Evolutionary conservation across 2,113 vertebrate species (phyloP).

Genomic region (Equus przewalskii): DNA sequence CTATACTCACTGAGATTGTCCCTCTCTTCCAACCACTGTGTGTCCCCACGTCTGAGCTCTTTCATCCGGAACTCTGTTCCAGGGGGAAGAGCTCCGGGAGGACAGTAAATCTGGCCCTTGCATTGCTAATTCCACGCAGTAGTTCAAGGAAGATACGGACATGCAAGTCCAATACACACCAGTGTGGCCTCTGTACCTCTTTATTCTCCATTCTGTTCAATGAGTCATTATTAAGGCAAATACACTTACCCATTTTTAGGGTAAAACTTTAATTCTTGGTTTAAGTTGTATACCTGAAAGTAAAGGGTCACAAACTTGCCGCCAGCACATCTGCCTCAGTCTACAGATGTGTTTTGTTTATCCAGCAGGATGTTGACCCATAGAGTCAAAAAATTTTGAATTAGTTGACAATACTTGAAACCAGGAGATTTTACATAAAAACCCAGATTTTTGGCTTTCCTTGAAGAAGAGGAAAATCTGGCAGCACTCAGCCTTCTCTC

Average conservation of each 20-base stretch:
- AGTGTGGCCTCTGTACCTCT: fast-evolving
- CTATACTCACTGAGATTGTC: neutral
- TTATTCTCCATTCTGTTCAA: neutral
- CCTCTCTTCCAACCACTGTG: neutral
- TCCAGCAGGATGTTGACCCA: neutral
- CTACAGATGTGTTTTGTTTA: neutral
- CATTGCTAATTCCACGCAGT: neutral
- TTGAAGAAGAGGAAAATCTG: neutral
- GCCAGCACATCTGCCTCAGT: neutral
- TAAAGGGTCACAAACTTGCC: neutral
- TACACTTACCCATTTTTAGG: neutral
- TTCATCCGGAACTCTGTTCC: neutral
- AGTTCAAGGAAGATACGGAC: neutral
- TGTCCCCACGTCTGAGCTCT: neutral
- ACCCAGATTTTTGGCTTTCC: neutral
- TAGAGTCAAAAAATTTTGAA: neutral
- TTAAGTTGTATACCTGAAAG: neutral
- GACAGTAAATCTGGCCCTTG: no score
- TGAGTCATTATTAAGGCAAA: neutral
- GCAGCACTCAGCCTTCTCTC: neutral
- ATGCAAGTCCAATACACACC: neutral
- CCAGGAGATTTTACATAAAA: neutral
- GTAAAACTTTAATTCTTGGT: neutral
- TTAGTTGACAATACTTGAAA: neutral
- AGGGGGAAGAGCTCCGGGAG: neutral